Evolutionary conservation across 1,140 invertebrate species (phyloP).

Genomic region (Leptestheria dahalacensis): DNA sequence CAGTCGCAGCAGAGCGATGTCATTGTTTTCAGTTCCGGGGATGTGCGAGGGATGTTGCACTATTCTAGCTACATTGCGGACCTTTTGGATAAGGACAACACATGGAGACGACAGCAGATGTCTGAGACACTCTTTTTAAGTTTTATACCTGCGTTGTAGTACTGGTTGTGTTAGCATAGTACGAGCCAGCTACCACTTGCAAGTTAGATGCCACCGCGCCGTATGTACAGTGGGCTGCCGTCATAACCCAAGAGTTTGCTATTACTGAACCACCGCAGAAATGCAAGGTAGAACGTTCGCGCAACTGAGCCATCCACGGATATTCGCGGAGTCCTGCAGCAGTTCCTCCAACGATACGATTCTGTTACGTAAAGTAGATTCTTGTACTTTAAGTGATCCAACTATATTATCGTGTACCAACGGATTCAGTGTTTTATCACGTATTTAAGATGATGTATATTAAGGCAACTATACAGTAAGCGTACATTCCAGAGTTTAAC

Average conservation of each 20-base stretch:
- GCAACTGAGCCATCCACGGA: constrained; percentile 10
- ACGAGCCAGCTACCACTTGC: constrained; percentile 3
- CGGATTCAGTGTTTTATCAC: too few relatives aligned
- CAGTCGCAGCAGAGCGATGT: constrained; percentile 43
- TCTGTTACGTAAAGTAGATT: constrained; percentile 1
- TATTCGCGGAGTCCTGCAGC: constrained; percentile 8
- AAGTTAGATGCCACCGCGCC: constrained; percentile 4
- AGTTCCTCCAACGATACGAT: constrained; percentile 13
- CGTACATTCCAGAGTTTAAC: background rate
- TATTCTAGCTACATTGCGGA: constrained; percentile 19
- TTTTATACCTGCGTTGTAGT: constrained; percentile 12
- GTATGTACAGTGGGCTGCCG: constrained; percentile 30
- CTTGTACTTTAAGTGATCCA: background rate
- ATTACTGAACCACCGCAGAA: constrained; percentile 33
- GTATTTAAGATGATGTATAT: background rate
- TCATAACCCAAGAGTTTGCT: constrained; percentile 29
- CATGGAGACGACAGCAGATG: background rate
- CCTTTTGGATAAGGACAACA: background rate
- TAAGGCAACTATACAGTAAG: background rate
- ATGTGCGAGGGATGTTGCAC: constrained; percentile 30
- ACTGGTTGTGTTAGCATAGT: background rate
- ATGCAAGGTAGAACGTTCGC: constrained; percentile 14
- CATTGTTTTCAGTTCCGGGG: constrained; percentile 30
- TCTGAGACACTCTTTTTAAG: too few relatives aligned
- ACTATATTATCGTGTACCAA: too few relatives aligned